A percentile compares a stretch with the other conserved stretches of the same genome.
These are phyloP conservation scores for Zoanthus sociatus DNA, from an alignment of 92 coral and sea anemone genomes.

Conservation along the genomic window DNA sequence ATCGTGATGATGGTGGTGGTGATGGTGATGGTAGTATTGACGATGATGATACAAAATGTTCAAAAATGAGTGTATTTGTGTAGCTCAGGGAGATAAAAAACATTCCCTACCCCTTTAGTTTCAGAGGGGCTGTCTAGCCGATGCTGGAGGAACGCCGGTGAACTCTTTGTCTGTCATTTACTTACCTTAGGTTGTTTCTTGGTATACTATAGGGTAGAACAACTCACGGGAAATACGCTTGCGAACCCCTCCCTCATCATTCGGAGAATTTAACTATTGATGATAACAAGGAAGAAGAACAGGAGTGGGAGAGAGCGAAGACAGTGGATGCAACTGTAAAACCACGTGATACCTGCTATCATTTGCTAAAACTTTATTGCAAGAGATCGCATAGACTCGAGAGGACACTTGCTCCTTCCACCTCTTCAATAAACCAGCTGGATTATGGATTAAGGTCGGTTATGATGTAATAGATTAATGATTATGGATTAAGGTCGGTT, in stretches of 20 bases:
- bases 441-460: conserved; percentile 93
- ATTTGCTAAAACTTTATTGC: conserved; percentile 90
- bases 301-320: conserved; percentile 47
- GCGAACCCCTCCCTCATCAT: conserved; percentile 86
- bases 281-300: neutral
- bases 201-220: conserved; percentile 70
- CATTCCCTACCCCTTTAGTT: too few species aligned
- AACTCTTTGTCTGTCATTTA: neutral
- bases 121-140: neutral
- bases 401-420: conserved; percentile 86
- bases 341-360: conserved; percentile 91
- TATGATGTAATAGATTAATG: too few species aligned
- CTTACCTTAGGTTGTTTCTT: neutral
- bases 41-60: too few species aligned
- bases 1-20: too few species aligned
- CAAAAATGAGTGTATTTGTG: too few species aligned
- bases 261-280: conserved; percentile 29
- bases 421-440: conserved; percentile 83
- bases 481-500: too few species aligned
- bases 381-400: conserved; percentile 93
- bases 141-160: neutral
- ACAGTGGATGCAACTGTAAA: conserved; percentile 52
- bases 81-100: too few species aligned
- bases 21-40: too few species aligned
- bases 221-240: conserved; percentile 76